Evolutionary conservation across 1,140 invertebrate species (phyloP).

Genomic region (Cyclargus thomasi): DNA sequence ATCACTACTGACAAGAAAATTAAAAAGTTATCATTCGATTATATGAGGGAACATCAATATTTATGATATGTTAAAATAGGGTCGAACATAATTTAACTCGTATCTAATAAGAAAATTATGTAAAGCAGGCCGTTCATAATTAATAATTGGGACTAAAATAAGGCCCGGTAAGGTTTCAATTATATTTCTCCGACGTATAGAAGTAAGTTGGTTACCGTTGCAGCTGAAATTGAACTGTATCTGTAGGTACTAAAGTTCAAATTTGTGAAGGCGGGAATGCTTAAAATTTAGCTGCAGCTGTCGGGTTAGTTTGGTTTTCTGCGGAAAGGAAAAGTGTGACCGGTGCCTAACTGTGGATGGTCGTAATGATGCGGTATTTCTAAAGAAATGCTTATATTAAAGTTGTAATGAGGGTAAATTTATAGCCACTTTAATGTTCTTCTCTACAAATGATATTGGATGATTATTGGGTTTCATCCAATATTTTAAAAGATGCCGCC

Average conservation of each 20-base stretch:
- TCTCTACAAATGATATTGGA: background rate
- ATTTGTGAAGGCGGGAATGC: background rate
- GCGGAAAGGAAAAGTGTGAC: background rate
- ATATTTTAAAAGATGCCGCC: background rate
- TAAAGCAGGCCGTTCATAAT: constrained; percentile 64
- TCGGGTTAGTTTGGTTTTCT: background rate
- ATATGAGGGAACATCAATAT: constrained; percentile 49
- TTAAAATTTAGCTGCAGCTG: background rate
- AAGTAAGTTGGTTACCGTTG: background rate
- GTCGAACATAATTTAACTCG: constrained; percentile 58
- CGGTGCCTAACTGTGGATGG: background rate
- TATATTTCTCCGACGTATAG: background rate
- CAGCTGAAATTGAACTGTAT: background rate
- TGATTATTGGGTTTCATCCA: background rate
- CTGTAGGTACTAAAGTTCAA: background rate
- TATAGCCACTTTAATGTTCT: background rate
- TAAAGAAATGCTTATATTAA: constrained; percentile 31
- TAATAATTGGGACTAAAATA: constrained; percentile 60
- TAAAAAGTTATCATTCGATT: constrained; percentile 55
- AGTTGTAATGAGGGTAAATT: constrained; percentile 26
- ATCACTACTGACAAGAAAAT: constrained; percentile 52
- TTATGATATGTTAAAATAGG: constrained; percentile 68
- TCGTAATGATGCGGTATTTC: constrained; percentile 26
- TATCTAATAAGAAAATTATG: constrained; percentile 71
- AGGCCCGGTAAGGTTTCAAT: constrained; percentile 22